phyloP scores from a whole-genome alignment of 1,140 invertebrate species.

The Calephelis virginiensis region DNA sequence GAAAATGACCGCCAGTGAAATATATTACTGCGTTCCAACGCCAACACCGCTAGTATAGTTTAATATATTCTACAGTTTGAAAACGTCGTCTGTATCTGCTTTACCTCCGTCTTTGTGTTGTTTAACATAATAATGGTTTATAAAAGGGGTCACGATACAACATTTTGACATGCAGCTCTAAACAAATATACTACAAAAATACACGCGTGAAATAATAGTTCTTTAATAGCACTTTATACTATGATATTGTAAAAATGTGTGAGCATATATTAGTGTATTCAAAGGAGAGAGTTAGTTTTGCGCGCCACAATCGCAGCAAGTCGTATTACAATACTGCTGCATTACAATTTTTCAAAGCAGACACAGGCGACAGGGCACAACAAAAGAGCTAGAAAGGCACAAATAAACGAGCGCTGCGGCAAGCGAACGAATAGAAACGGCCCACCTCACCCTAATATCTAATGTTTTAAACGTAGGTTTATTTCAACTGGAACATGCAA shows the following conservation, averaged over 20 bases:
- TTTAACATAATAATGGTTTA: slow-evolving; percentile 16
- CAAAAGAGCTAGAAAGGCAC: slow-evolving; percentile 73
- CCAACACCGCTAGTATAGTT: slow-evolving; percentile 54
- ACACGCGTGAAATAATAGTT: not conserved
- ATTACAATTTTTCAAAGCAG: slow-evolving; percentile 76
- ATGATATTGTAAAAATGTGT: not conserved
- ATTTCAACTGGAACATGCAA: slow-evolving; percentile 2
- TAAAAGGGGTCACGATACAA: slow-evolving; percentile 17
- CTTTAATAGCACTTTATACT: not conserved
- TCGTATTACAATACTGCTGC: slow-evolving; percentile 60
- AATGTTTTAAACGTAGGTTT: slow-evolving; percentile 40
- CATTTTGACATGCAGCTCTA: slow-evolving; percentile 5
- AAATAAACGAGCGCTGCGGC: slow-evolving; percentile 71
- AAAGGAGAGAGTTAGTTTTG: slow-evolving; percentile 9
- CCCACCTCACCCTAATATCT: slow-evolving; percentile 45
- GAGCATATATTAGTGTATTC: not conserved
- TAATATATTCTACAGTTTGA: slow-evolving; percentile 71
- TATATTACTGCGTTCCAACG: slow-evolving; percentile 67
- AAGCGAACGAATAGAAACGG: slow-evolving; percentile 42
- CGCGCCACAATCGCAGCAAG: slow-evolving; percentile 46
- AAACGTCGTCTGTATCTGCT: slow-evolving; percentile 53
- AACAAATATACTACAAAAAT: not conserved
- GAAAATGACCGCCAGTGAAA: slow-evolving; percentile 77
- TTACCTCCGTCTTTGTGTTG: slow-evolving; percentile 51
- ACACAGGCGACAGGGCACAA: slow-evolving; percentile 71